Evolutionary conservation across 2,888 invertebrate genomes (phyloP).

Genomic region (Ectemnius lituratus): DNA sequence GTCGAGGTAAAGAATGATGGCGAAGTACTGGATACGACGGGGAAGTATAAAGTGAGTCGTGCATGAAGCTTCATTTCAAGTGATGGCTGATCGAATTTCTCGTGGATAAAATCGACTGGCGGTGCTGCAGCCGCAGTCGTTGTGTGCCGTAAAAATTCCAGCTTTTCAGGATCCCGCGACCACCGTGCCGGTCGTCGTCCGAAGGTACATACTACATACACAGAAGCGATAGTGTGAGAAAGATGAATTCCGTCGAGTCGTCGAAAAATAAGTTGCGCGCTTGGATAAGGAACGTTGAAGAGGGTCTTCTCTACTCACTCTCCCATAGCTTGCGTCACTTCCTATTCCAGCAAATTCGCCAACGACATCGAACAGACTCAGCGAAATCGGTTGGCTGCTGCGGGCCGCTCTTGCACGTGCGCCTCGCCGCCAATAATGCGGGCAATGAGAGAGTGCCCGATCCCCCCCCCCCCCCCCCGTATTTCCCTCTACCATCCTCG

Average conservation of each 20-base stretch:
- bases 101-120: too few relatives aligned
- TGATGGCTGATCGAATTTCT: too few relatives aligned
- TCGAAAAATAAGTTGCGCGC: constrained; percentile 40
- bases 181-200: too few relatives aligned
- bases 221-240: constrained; percentile 8
- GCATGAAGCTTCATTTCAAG: too few relatives aligned
- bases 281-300: constrained; percentile 17
- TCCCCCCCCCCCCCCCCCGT: too few relatives aligned
- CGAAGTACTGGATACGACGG: too few relatives aligned
- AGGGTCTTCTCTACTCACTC: constrained; percentile 14
- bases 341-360: constrained; percentile 45
- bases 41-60: too few relatives aligned
- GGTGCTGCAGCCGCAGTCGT: too few relatives aligned
- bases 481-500: background rate
- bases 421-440: constrained; percentile 48
- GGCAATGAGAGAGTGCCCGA: constrained; percentile 40
- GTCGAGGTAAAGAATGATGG: too few relatives aligned
- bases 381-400: constrained; percentile 52
- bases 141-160: too few relatives aligned
- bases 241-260: constrained; percentile 51
- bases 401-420: constrained; percentile 44
- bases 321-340: constrained; percentile 37
- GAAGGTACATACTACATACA: too few relatives aligned
- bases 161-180: too few relatives aligned
- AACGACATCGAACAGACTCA: constrained; percentile 51